phyloP scores from a whole-genome alignment of 1,140 invertebrate species.

The Meloidogyne chitwoodi region DNA sequence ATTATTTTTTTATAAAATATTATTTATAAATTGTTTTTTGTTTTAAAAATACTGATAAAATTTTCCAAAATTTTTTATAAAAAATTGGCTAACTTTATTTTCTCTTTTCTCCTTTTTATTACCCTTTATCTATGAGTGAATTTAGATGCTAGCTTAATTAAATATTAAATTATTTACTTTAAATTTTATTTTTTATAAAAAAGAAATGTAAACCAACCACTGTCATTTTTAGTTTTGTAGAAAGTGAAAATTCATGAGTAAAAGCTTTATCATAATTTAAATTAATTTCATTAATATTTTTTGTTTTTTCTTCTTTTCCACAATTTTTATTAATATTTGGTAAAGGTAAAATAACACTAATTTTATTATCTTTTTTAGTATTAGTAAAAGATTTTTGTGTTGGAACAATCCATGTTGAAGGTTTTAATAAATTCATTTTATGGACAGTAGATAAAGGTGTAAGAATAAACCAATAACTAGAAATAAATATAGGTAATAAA shows the following conservation, averaged over 20 bases:
- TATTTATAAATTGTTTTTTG: too few relatives aligned
- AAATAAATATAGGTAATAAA: too few relatives aligned
- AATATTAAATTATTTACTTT: too few relatives aligned
- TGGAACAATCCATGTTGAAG: constrained; percentile 29
- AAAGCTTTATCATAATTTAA: background rate
- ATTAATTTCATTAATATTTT: background rate
- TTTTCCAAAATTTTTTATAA: too few relatives aligned
- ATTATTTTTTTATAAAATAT: too few relatives aligned
- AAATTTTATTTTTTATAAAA: too few relatives aligned
- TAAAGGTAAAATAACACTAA: background rate
- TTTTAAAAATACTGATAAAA: too few relatives aligned
- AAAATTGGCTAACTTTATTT: too few relatives aligned
- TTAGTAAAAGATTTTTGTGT: background rate
- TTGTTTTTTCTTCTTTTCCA: background rate
- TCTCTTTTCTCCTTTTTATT: too few relatives aligned
- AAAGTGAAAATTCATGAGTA: background rate
- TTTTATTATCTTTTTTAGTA: background rate
- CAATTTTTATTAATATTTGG: background rate
- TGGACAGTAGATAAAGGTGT: constrained; percentile 13
- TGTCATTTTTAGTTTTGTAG: background rate
- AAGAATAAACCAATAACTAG: constrained; percentile 21
- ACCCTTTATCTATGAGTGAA: too few relatives aligned
- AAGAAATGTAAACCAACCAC: background rate
- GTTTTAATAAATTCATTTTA: constrained; percentile 4
- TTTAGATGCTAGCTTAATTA: too few relatives aligned